Percentiles rank a stretch among this genome's conserved stretches.
Evolutionary conservation across 2,113 vertebrate species (phyloP).

Genomic region (Excalfactoria chinensis): DNA sequence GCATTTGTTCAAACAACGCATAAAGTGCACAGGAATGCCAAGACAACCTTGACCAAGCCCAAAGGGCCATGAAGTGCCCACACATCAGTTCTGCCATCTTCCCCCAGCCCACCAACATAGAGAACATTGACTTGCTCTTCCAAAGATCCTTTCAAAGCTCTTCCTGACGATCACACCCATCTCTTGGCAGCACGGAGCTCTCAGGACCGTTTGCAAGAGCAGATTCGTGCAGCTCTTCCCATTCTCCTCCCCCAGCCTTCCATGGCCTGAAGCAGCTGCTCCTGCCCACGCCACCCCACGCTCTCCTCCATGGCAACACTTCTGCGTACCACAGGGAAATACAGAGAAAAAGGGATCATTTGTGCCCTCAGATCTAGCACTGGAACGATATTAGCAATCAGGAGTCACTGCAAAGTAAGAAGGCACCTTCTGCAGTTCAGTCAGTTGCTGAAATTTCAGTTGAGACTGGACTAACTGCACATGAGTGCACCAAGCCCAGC

Average conservation of each 20-base stretch:
- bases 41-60: not conserved
- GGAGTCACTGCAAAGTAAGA: not conserved
- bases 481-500: not conserved
- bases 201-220: not conserved
- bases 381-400: not conserved
- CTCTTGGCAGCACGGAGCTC: not conserved
- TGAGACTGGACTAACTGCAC: not conserved
- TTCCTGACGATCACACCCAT: rapidly evolving
- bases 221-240: not conserved
- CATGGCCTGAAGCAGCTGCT: slow-evolving; percentile 16
- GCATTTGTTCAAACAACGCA: rapidly evolving
- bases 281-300: slow-evolving; percentile 48
- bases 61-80: rapidly evolving
- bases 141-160: not conserved
- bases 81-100: rapidly evolving
- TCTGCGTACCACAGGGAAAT: not conserved
- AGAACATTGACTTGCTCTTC: rapidly evolving
- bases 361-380: not conserved
- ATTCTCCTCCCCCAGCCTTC: not conserved
- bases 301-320: slow-evolving; percentile 64
- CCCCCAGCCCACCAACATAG: rapidly evolving
- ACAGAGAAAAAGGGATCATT: not conserved
- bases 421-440: not conserved
- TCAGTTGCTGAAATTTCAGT: rapidly evolving
- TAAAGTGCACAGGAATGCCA: rapidly evolving